These are phyloP conservation scores for Gadus chalcogrammus DNA, from an alignment of 2,113 vertebrate species.

Conservation along the genomic window DNA sequence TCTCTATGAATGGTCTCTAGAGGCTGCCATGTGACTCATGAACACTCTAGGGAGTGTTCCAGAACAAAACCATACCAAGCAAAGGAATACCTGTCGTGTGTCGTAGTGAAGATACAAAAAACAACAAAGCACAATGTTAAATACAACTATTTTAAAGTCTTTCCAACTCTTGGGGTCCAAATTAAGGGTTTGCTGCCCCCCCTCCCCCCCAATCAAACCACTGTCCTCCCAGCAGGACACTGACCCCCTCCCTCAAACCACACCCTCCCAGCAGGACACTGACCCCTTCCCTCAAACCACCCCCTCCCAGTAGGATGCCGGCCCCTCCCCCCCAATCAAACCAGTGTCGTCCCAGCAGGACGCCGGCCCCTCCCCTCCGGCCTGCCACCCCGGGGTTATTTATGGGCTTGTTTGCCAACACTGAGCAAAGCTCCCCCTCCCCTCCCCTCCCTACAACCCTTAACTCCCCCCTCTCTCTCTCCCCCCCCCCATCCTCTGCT, in stretches of 20 bases:
- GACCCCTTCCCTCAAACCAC: background rate
- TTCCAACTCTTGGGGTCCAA: constrained; percentile 46
- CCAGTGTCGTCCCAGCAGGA: constrained; percentile 51
- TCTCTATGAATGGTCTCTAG: too few relatives aligned
- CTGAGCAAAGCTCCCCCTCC: constrained; percentile 41
- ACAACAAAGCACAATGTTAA: background rate
- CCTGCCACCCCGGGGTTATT: constrained; percentile 59
- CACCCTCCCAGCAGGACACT: background rate
- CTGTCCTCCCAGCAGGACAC: constrained; percentile 9
- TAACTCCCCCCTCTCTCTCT: too few relatives aligned
- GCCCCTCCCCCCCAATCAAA: constrained; percentile 44
- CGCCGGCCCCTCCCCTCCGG: background rate
- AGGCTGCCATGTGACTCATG: too few relatives aligned
- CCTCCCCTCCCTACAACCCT: too few relatives aligned
- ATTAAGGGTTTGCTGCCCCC: constrained; percentile 43
- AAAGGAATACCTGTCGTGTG: background rate
- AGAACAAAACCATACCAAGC: background rate
- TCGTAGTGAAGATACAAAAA: background rate
- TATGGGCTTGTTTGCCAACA: constrained; percentile 67
- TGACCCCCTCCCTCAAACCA: constrained; percentile 44
- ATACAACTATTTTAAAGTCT: constrained; percentile 11
- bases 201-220: constrained; percentile 37
- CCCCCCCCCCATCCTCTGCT: too few relatives aligned
- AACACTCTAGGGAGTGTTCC: too few relatives aligned
- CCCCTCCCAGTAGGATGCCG: background rate